Percentiles rank a stretch among this genome's conserved stretches.
These are phyloP conservation scores for Drosophila prosaltans DNA, from an alignment of 1,140 invertebrate species.

Conservation along the genomic window DNA sequence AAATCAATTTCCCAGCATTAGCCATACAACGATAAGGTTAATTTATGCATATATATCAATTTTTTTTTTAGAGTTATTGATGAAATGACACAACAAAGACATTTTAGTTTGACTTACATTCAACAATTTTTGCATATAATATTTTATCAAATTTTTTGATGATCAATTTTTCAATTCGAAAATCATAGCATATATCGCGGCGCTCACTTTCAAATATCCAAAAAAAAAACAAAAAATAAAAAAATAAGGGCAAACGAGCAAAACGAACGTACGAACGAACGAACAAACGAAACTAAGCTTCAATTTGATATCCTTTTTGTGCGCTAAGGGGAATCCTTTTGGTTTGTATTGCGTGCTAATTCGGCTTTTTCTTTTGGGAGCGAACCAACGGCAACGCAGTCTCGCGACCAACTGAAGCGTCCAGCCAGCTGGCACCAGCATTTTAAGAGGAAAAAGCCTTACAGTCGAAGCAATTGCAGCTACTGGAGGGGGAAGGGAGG, in stretches of 20 bases:
- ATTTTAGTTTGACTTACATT: not conserved
- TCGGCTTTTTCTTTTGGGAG: not conserved
- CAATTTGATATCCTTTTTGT: not conserved
- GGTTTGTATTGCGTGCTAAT: not conserved
- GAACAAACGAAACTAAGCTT: not conserved
- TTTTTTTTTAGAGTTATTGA: not conserved
- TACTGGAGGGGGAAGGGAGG: not conserved
- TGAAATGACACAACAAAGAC: not conserved
- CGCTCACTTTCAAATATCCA: not conserved
- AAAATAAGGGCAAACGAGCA: not conserved
- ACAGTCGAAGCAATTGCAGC: slow-evolving; percentile 8
- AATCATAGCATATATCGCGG: slow-evolving; percentile 6
- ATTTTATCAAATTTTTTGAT: not conserved
- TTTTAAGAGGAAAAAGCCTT: slow-evolving; percentile 60
- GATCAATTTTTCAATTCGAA: slow-evolving; percentile 3
- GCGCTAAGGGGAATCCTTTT: not conserved
- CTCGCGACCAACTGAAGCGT: slow-evolving; percentile 77
- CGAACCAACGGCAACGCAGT: slow-evolving; percentile 69
- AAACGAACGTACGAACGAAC: not conserved
- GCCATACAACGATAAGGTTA: slow-evolving; percentile 27
- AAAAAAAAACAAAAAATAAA: not conserved
- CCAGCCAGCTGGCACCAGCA: slow-evolving; percentile 47
- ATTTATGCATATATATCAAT: slow-evolving; percentile 3
- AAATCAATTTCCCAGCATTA: slow-evolving; percentile 66
- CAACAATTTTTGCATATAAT: not conserved